phyloP scores from a whole-genome alignment of 2,888 invertebrate species.

The Leptopterna dolabrata region DNA sequence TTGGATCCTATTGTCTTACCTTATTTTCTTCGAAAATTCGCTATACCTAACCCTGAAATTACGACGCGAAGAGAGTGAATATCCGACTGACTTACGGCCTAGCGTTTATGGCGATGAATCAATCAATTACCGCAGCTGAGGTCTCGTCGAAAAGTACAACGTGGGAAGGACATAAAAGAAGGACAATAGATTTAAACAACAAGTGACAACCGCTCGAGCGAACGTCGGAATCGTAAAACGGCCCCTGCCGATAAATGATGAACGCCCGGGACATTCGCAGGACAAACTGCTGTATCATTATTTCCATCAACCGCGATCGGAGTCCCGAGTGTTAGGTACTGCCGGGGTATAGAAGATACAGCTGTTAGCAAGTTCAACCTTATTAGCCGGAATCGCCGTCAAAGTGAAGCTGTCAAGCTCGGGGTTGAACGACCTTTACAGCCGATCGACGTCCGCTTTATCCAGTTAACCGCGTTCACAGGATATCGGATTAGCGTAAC shows the following conservation, averaged over 20 bases:
- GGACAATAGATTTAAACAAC: background rate
- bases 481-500: background rate
- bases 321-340: background rate
- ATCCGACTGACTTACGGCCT: background rate
- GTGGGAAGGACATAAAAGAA: background rate
- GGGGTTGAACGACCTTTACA: background rate
- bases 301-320: background rate
- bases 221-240: background rate
- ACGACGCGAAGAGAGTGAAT: background rate
- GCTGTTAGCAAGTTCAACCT: background rate
- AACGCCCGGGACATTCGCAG: background rate
- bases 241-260: background rate
- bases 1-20: too few species aligned
- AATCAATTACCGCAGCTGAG: background rate
- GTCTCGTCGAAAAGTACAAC: background rate
- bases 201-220: background rate
- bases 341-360: background rate
- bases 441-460: background rate
- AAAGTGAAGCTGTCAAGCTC: background rate
- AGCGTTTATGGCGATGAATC: background rate
- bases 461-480: background rate
- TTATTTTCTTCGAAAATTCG: too few species aligned
- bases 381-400: background rate
- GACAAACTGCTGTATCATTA: background rate
- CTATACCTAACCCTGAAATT: too few species aligned